These are phyloP conservation scores for Nemurella pictetii DNA, from an alignment of 2,888 invertebrate genomes.

Conservation along the genomic window DNA sequence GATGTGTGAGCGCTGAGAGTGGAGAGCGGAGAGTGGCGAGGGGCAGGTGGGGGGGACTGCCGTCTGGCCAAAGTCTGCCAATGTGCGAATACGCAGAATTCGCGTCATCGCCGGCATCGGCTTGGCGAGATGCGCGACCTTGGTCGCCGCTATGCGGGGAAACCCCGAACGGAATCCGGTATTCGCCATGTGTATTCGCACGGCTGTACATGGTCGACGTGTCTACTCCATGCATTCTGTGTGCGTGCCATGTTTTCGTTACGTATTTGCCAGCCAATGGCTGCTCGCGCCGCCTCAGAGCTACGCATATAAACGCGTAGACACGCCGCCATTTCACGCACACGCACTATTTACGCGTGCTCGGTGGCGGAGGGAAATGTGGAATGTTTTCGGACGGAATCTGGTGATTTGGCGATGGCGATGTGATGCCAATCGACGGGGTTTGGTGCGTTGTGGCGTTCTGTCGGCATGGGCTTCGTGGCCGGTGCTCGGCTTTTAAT, in stretches of 20 bases:
- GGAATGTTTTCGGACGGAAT: neutral
- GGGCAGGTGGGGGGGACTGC: constrained; percentile 15
- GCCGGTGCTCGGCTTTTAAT: neutral
- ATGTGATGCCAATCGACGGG: neutral
- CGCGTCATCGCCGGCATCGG: constrained; percentile 17
- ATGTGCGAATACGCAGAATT: constrained; percentile 25
- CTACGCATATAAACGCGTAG: neutral
- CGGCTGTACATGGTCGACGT: neutral
- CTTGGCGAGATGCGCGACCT: neutral
- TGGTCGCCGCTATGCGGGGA: neutral
- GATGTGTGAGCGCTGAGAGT: neutral
- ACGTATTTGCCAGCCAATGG: neutral
- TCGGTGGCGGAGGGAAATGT: neutral
- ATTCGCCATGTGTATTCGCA: neutral
- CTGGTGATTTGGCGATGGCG: neutral
- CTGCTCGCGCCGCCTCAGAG: neutral
- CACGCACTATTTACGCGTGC: neutral
- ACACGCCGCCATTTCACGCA: neutral
- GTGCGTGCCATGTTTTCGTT: neutral
- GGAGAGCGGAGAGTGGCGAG: neutral
- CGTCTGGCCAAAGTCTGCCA: constrained; percentile 22
- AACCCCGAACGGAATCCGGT: neutral
- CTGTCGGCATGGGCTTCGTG: neutral
- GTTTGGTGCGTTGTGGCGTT: neutral
- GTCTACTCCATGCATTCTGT: neutral